Evolutionary conservation across 2,888 invertebrate species (phyloP).

Genomic region (Anticlea derivata): DNA sequence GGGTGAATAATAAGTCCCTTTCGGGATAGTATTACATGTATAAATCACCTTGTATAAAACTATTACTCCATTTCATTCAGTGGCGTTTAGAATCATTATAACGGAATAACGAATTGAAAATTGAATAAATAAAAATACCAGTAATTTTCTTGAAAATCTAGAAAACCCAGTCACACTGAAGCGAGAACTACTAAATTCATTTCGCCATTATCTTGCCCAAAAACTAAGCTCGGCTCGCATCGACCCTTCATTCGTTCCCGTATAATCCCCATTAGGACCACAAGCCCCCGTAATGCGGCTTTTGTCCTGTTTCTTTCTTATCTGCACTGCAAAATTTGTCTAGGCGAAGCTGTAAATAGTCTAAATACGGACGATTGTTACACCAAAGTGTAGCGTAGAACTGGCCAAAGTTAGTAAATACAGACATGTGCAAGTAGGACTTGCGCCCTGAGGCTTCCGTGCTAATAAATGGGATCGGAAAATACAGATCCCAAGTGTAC

Average conservation of each 20-base stretch:
- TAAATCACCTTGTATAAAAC: too few species aligned
- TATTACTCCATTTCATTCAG: too few species aligned
- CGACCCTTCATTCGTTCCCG: constrained; percentile 62
- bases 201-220: constrained; percentile 66
- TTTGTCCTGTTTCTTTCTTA: constrained; percentile 80
- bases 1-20: too few species aligned
- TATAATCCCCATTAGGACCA: constrained; percentile 73
- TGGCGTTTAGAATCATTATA: too few species aligned
- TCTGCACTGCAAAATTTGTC: constrained; percentile 78
- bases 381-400: constrained; percentile 43
- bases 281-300: constrained; percentile 67
- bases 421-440: too few species aligned
- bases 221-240: constrained; percentile 60
- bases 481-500: too few species aligned
- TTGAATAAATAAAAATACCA: neutral
- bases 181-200: constrained; percentile 59
- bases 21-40: too few species aligned
- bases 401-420: too few species aligned
- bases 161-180: constrained; percentile 41
- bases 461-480: too few species aligned
- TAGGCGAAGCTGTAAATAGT: constrained; percentile 77
- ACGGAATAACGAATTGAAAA: too few species aligned
- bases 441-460: too few species aligned
- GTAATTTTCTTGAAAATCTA: neutral
- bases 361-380: constrained; percentile 50